A percentile compares a stretch with the other conserved stretches of the same genome.
These are phyloP conservation scores for Pachypanchax playfairii DNA, from an alignment of 2,113 vertebrate genomes.

Conservation along the genomic window DNA sequence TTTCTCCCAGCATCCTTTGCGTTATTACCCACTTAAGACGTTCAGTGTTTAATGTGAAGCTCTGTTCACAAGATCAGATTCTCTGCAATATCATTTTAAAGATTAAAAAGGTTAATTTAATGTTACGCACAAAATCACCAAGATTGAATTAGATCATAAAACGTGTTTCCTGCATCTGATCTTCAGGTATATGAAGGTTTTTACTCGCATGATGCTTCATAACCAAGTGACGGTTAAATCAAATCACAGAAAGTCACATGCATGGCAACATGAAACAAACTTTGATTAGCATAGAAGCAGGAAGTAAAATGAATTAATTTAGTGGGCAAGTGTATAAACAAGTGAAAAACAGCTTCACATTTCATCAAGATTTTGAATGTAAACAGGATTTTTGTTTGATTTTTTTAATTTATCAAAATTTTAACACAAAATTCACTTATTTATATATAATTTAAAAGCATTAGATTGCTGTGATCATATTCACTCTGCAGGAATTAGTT, in stretches of 20 bases:
- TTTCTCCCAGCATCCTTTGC: neutral
- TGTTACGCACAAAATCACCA: no score
- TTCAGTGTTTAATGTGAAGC: conserved; percentile 12
- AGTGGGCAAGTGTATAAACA: neutral
- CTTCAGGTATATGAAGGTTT: neutral
- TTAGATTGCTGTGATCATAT: neutral
- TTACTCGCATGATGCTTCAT: neutral
- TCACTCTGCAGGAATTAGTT: neutral
- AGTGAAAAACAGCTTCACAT: conserved; percentile 45
- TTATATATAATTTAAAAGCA: neutral
- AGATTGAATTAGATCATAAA: conserved; percentile 32
- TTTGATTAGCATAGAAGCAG: neutral
- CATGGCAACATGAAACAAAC: conserved; percentile 26
- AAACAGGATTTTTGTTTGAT: conserved; percentile 31
- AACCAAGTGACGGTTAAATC: neutral
- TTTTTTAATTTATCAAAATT: neutral
- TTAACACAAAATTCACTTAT: neutral
- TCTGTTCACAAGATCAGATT: no score
- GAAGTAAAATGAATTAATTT: neutral
- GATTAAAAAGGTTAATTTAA: no score
- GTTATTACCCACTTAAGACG: conserved; percentile 26
- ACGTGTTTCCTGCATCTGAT: conserved; percentile 12
- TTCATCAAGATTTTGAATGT: conserved; percentile 30
- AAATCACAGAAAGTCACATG: conserved; percentile 21
- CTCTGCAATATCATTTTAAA: no score